These are phyloP conservation scores for Tychaedon coryphoeus DNA, from an alignment of 2,113 vertebrate species.

Conservation along the genomic window DNA sequence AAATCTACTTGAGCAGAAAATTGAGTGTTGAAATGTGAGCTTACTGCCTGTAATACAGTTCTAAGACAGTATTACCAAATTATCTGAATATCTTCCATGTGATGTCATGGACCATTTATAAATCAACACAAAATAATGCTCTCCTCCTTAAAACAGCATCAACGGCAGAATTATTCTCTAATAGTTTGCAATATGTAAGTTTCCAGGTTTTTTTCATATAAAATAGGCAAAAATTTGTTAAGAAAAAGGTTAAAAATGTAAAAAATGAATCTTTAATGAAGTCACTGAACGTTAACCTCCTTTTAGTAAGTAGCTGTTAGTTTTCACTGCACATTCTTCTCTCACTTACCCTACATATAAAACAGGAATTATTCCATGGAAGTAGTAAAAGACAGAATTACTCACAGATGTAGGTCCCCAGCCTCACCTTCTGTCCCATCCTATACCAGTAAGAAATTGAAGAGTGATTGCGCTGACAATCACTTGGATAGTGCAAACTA, in stretches of 20 bases:
- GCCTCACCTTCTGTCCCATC: not conserved
- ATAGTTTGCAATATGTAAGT: not conserved
- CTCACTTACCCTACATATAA: not conserved
- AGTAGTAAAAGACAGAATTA: not conserved
- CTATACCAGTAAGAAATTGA: not conserved
- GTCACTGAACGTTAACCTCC: not conserved
- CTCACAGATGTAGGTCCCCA: not conserved
- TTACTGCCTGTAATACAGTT: not conserved
- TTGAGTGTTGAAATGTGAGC: not conserved
- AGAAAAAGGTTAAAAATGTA: not conserved
- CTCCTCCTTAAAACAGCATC: not conserved
- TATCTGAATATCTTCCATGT: not conserved
- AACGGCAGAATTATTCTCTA: not conserved
- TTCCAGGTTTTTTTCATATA: not conserved
- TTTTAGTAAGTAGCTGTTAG: not conserved
- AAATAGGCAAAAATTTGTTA: not conserved
- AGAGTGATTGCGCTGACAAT: not conserved
- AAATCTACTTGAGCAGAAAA: not conserved
- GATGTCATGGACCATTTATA: not conserved
- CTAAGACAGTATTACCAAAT: not conserved
- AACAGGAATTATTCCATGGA: not conserved
- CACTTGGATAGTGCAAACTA: not conserved
- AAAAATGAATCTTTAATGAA: not conserved
- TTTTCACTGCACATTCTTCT: not conserved
- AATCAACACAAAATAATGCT: not conserved